Evolutionary conservation across 1,140 invertebrate genomes (phyloP), one percentile per base, ranked within the genome.

Genomic region (Sycophila sp.): DNA sequence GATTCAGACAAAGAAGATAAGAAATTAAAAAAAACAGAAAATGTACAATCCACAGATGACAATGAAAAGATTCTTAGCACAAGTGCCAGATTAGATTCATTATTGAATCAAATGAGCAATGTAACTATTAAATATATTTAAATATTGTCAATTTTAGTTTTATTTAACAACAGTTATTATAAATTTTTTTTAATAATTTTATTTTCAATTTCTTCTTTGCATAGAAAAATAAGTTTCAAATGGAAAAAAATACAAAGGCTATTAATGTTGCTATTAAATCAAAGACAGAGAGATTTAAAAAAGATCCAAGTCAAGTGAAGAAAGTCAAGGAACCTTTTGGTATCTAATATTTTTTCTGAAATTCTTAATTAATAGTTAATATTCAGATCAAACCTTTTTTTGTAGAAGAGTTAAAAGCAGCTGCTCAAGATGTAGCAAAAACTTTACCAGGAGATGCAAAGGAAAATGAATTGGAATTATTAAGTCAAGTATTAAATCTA

Each of bases 381-480:
- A n/a, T n/a, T n/a, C n/a, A n/a, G n/a, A n/a, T n/a, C n/a, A n/a
- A n/a, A n/a, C n/a, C n/a, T n/a, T n/a, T 30, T 40, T 62, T 67
- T 45, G 65, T 73, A 77, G 59, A 36, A 74, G 77, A 86, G 72
- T 71, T 90, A n/a, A 69, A 80, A 6, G 78, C 86, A 73, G 93
- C 93, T 32, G 93, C 91, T 1, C 88, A 90, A 80, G 83, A 90
- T 68, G 91, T 94, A 38, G 93, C 93, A 47, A 77, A 87, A 73
- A 83, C 80, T 19, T 77, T 94, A 17, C 89, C 90, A 63, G 90
- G 90, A 11, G 88, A 94, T 83, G 83, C 86, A 11, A 87, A 90
- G 77, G 87, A 92, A 85, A 92, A 90, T 4, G 90, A 94, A 84
- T 89, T 90, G 7, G 92, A 95, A 78, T 82, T 95, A n/a, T 81